Base-by-base conservation (phyloP, 2,888 invertebrate genomes). In the Heliconius aoede region DNA sequence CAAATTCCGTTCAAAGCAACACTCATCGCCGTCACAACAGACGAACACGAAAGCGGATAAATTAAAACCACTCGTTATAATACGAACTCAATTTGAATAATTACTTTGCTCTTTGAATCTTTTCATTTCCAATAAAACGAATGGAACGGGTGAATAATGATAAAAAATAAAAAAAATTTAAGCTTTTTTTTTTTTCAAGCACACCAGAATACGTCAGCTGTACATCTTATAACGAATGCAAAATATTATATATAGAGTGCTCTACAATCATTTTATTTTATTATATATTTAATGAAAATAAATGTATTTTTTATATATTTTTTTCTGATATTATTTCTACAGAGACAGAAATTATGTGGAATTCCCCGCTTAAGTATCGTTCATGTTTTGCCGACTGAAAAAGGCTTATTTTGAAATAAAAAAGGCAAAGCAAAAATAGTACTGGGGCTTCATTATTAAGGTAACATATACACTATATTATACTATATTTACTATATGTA, bases 391-490 rank as follows among this genome's bases (percentile, higher is more conserved):
- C 68, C 36, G 55, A 36, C 68, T 76, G 73, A 51, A 61, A 51
- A 61, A 69, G 68, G 72, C 60, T 72, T 76, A 62, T 74, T 75
- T 73, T 65, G 36, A 32, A 68, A 51, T n/a, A 76, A 73, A 72
- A 67, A 67, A 40, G 15, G 36, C n/a, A n/a, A n/a, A 36, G 62
- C 68, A 58, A 58, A 64, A 72, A 72, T 65, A 72, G 73, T 68
- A 69, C 73, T 18, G 46, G 24, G 11, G 55, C 71, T 73, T 76
- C 67, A 71, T 72, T 67, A 55, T 68, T 62, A 64, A 74, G 28
- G 64, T 28, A n/a, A 26, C 60, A 76, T 36, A 72, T 32, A 30
- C 65, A 72, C 71, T 60, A 72, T 15, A n/a, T n/a, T n/a, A n/a
- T n/a, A n/a, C n/a, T n/a, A n/a, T n/a, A n/a, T n/a, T n/a, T n/a